phyloP scores from a whole-genome alignment of 2,113 vertebrate genomes.

The Hymenochirus boettgeri region DNA sequence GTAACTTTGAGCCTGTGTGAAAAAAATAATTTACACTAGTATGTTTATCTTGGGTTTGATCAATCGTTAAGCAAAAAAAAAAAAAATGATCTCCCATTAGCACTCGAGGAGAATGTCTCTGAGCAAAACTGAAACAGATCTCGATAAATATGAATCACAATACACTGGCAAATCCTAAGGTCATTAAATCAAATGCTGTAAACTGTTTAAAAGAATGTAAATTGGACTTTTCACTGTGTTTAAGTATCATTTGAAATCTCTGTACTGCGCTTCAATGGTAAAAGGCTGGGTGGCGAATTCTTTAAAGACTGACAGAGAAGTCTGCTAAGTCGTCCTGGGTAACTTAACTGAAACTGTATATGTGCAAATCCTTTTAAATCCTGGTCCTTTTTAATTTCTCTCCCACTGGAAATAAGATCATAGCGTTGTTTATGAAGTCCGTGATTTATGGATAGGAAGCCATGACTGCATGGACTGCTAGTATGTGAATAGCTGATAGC shows the following conservation, averaged over 20 bases:
- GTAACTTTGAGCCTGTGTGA: constrained; percentile 32
- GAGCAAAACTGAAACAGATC: background rate
- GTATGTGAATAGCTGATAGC: constrained; percentile 72
- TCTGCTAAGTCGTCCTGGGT: constrained; percentile 76
- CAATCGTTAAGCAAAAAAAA: constrained; percentile 22
- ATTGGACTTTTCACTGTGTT: constrained; percentile 57
- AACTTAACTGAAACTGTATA: constrained; percentile 89
- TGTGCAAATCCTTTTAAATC: constrained; percentile 94
- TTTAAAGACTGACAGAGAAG: constrained; percentile 68
- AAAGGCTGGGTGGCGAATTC: constrained; percentile 64
- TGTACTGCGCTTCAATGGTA: constrained; percentile 37
- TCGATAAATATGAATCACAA: constrained; percentile 54
- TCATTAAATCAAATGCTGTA: constrained; percentile 63
- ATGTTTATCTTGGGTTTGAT: constrained; percentile 16
- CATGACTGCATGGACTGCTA: constrained; percentile 62
- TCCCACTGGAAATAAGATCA: constrained; percentile 86
- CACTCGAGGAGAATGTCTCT: constrained; percentile 6
- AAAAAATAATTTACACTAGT: constrained; percentile 21
- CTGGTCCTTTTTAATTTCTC: constrained; percentile 73
- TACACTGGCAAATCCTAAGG: constrained; percentile 63
- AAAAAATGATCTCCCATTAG: constrained; percentile 19
- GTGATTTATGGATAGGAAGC: constrained; percentile 80
- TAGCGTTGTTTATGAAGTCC: constrained; percentile 78
- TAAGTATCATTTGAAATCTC: constrained; percentile 44
- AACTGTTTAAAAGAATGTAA: constrained; percentile 64